These are phyloP conservation scores for Phenganax subtilis DNA, from an alignment of 92 coral and sea anemone species.

Conservation along the genomic window DNA sequence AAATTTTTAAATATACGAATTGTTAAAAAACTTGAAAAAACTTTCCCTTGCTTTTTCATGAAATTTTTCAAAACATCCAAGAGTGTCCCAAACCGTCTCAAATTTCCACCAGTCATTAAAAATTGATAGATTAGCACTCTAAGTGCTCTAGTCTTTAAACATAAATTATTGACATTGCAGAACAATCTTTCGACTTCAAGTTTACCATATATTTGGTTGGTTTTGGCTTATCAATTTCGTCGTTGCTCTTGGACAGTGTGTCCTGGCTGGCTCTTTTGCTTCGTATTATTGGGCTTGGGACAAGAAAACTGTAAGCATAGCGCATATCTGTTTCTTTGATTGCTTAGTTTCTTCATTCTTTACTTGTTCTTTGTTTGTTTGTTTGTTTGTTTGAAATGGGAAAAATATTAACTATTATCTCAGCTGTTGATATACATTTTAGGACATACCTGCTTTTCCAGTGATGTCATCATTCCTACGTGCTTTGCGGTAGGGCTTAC, in stretches of 20 bases:
- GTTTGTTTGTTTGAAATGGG: background rate
- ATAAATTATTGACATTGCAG: constrained; percentile 24
- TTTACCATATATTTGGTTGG: constrained; percentile 95
- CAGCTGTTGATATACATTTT: background rate
- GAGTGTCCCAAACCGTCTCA: too few relatives aligned
- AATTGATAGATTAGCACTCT: too few relatives aligned
- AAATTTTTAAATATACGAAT: too few relatives aligned
- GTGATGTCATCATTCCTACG: constrained; percentile 29
- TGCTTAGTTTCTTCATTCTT: too few relatives aligned
- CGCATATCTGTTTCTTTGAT: background rate
- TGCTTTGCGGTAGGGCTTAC: constrained; percentile 22
- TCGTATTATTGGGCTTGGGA: constrained; percentile 98
- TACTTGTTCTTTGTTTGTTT: too few relatives aligned
- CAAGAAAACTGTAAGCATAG: constrained; percentile 73
- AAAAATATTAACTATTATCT: background rate
- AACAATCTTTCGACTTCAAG: constrained; percentile 84
- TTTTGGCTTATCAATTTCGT: constrained; percentile 95
- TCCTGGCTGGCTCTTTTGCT: constrained; percentile 91
- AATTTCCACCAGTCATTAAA: too few relatives aligned
- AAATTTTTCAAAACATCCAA: too few relatives aligned
- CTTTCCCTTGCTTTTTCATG: too few relatives aligned
- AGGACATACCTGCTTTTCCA: constrained; percentile 37
- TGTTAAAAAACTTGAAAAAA: too few relatives aligned
- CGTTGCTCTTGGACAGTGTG: constrained; percentile 92
- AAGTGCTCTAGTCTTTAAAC: too few relatives aligned